Percentiles rank a stretch among this genome's conserved stretches.
phyloP scores from a whole-genome alignment of 2,888 invertebrate species.

The Tineola bisselliella region DNA sequence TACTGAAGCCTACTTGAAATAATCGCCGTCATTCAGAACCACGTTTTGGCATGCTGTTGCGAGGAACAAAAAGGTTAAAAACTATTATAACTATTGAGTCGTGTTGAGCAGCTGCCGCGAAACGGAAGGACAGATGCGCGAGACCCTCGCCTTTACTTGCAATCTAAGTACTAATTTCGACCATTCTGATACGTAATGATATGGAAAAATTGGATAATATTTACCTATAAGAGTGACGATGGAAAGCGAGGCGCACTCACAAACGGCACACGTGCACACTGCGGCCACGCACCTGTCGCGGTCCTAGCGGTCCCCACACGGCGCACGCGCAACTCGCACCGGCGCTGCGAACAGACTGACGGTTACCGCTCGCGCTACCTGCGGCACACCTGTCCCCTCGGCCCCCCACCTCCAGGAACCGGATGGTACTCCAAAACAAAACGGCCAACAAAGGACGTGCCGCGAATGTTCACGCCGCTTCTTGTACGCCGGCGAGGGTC shows the following conservation, averaged over 20 bases:
- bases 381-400: slow-evolving; percentile 58
- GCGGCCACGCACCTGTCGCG: slow-evolving; percentile 64
- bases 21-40: slow-evolving; percentile 33
- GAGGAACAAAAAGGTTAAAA: slow-evolving; percentile 25
- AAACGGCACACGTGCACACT: slow-evolving; percentile 65
- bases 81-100: slow-evolving; percentile 26
- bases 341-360: slow-evolving; percentile 51
- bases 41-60: slow-evolving; percentile 26
- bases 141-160: slow-evolving; percentile 21
- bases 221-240: slow-evolving; percentile 37
- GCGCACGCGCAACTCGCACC: slow-evolving; percentile 57
- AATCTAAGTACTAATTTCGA: neutral
- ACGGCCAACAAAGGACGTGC: slow-evolving; percentile 67
- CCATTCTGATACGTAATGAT: neutral
- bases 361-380: slow-evolving; percentile 47
- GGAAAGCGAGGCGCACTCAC: slow-evolving; percentile 59
- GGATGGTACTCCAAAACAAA: slow-evolving; percentile 67
- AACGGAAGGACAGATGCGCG: slow-evolving; percentile 59
- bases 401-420: slow-evolving; percentile 60
- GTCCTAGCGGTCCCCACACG: slow-evolving; percentile 25
- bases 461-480: slow-evolving; percentile 59
- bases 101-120: slow-evolving; percentile 54
- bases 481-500: slow-evolving; percentile 32
- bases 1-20: slow-evolving; percentile 32
- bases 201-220: slow-evolving; percentile 21